Base-by-base conservation (phyloP, 92 coral and sea anemone species). In the Actinostola sp. region DNA sequence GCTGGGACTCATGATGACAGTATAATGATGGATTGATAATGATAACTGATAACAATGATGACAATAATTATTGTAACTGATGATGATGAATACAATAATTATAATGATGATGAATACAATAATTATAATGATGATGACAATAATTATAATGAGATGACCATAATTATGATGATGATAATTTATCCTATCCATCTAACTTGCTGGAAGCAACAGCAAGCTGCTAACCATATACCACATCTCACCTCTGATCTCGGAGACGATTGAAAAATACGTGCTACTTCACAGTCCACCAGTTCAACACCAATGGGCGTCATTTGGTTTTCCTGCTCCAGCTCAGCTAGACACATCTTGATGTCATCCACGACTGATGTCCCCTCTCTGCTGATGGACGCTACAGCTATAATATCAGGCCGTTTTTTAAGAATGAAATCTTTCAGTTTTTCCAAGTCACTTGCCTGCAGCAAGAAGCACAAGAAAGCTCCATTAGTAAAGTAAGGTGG, bases 321-420 rank as follows among this genome's bases (percentile, higher is more conserved):
- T 63, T 95, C 99, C 46, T 95, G 99, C 53, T 95, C 99, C 58
- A 95, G 82, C 65, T 95, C 99, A 20, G 88, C 73, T 6, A 95
- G 87, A 73, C 91, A 88, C 72, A 91, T 79, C 71, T 95, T 95
- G 38, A 95, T 88, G 78, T 95, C 99, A 49, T 95, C 99, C 29
- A 87, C 82, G 9, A 91, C 85, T 35, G 89, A 70, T 7, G 70
- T 77, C 0, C 97, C 75, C 35, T 91, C 98, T 14, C 97, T 86
- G 32, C 92, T 82, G 34, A 87, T 91, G 1, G 97, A 88, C 0
- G 92, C 95, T 34, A 94, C 97, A 8, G 90, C 93, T 59, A 94
- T 84, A 17, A 94, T 95, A 46, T 94, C 95, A 11, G 98, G 98
- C 11, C 88, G 94, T 77, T 87, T 91, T 81, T 94, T 94, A 31